Percentiles rank a stretch among this genome's conserved stretches.
These are phyloP conservation scores for Lasioglossum lativentre DNA, from an alignment of 2,888 invertebrate genomes.

Conservation along the genomic window DNA sequence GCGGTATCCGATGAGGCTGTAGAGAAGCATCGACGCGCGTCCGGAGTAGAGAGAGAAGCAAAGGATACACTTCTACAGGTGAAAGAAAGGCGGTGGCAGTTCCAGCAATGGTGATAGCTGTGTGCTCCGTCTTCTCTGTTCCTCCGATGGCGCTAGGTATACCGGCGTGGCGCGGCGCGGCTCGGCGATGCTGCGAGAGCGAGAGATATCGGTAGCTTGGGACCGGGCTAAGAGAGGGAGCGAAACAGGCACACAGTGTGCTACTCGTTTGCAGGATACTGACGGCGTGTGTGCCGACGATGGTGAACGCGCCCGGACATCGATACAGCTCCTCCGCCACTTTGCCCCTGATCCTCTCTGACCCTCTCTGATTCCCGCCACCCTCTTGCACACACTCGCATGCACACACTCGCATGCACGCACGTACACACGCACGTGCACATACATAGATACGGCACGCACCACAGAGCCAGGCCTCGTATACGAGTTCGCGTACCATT, in stretches of 20 bases:
- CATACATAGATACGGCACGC: constrained; percentile 22
- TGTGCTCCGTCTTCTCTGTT: constrained; percentile 1
- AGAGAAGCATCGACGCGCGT: constrained; percentile 34
- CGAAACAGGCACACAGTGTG: constrained; percentile 51
- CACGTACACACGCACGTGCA: not conserved
- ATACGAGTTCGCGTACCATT: constrained; percentile 63
- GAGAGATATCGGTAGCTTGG: constrained; percentile 27
- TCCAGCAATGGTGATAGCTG: constrained; percentile 16
- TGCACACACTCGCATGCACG: too few relatives aligned
- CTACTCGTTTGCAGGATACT: constrained; percentile 71
- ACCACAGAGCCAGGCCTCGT: constrained; percentile 43
- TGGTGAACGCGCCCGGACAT: constrained; percentile 80
- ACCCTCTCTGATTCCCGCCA: constrained; percentile 63
- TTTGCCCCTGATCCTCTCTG: constrained; percentile 75
- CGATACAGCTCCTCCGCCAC: constrained; percentile 80
- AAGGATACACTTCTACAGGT: constrained; percentile 26
- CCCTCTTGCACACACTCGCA: constrained; percentile 49
- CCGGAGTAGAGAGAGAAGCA: constrained; percentile 30
- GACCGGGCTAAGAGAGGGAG: constrained; percentile 27
- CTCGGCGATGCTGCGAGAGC: constrained; percentile 37
- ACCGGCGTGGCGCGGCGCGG: not conserved
- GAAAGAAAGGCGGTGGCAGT: constrained; percentile 16
- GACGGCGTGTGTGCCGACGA: constrained; percentile 73
- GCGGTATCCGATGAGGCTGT: constrained; percentile 32
- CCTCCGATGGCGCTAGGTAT: not conserved